Evolutionary conservation across 2,888 invertebrate species (phyloP).

Genomic region (Drosophila helvetica): DNA sequence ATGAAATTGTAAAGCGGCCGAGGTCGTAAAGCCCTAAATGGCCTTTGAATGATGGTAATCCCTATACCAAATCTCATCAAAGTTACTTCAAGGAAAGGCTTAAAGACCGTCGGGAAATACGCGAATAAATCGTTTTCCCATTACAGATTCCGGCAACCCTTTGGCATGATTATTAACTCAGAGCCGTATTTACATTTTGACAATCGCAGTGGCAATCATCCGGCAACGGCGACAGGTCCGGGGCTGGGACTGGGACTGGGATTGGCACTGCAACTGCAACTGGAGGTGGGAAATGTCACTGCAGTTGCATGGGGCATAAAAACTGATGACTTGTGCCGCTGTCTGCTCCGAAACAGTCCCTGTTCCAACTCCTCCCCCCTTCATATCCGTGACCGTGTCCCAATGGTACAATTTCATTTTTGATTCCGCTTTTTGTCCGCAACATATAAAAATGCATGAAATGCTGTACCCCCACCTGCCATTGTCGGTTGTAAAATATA

Average conservation of each 20-base stretch:
- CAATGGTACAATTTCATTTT: conserved; percentile 63
- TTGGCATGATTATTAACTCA: conserved; percentile 44
- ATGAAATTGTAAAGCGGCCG: conserved; percentile 44
- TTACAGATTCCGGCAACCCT: conserved; percentile 38
- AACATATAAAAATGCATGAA: conserved; percentile 68
- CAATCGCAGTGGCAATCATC: conserved; percentile 34
- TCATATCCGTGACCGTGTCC: conserved; percentile 42
- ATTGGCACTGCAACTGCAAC: conserved; percentile 23
- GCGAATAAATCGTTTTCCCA: neutral
- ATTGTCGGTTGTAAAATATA: conserved; percentile 30
- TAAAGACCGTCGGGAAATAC: neutral
- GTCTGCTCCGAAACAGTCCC: conserved; percentile 57
- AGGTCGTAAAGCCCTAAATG: conserved; percentile 15
- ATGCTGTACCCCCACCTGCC: conserved; percentile 37
- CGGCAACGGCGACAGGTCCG: neutral
- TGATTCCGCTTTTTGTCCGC: conserved; percentile 30
- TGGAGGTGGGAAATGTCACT: conserved; percentile 62
- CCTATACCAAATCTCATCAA: neutral
- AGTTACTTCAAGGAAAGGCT: neutral
- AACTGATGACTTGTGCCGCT: conserved; percentile 74
- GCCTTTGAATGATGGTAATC: neutral
- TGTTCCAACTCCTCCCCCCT: conserved; percentile 1
- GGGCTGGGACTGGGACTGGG: neutral
- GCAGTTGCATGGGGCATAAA: conserved; percentile 62
- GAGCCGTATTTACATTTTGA: conserved; percentile 37